phyloP scores from a whole-genome alignment of 2,888 invertebrate genomes.

The Nephrocerus scutellatus region DNA sequence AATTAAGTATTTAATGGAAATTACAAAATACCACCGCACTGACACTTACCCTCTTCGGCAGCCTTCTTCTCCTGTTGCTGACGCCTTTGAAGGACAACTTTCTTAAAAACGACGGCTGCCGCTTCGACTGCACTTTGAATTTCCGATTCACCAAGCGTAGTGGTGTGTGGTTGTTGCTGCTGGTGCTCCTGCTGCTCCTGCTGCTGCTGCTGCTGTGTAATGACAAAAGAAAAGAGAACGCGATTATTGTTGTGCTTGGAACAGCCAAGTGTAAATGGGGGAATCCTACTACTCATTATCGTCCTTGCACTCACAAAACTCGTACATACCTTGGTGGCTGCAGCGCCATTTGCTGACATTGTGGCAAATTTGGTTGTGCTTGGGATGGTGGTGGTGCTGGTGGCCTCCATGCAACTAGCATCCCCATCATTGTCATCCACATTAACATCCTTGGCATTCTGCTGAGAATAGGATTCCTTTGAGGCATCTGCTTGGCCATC shows the following conservation, averaged over 20 bases:
- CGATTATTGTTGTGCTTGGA: too few relatives aligned
- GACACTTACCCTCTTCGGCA: conserved; percentile 43
- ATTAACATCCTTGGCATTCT: not conserved
- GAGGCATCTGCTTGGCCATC: conserved; percentile 4
- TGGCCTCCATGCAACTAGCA: too few relatives aligned
- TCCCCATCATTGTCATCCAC: too few relatives aligned
- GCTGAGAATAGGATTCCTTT: conserved; percentile 2
- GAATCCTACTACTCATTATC: too few relatives aligned
- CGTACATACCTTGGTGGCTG: too few relatives aligned
- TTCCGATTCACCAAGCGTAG: conserved; percentile 45
- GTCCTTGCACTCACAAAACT: too few relatives aligned
- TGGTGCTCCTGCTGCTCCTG: conserved; percentile 1
- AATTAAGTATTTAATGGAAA: not conserved
- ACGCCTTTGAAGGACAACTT: conserved; percentile 44
- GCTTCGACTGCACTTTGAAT: conserved; percentile 47
- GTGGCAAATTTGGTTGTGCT: too few relatives aligned
- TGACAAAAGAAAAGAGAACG: too few relatives aligned
- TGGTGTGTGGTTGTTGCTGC: conserved; percentile 33
- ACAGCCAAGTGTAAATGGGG: too few relatives aligned
- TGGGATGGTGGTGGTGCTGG: too few relatives aligned
- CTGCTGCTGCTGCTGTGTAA: too few relatives aligned
- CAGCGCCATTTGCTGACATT: too few relatives aligned
- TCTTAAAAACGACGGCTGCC: conserved; percentile 46
- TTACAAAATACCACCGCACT: not conserved
- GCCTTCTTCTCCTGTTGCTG: conserved; percentile 38